These are phyloP conservation scores for Eutolmus rufibarbis DNA, from an alignment of 2,888 invertebrate species.

Conservation along the genomic window DNA sequence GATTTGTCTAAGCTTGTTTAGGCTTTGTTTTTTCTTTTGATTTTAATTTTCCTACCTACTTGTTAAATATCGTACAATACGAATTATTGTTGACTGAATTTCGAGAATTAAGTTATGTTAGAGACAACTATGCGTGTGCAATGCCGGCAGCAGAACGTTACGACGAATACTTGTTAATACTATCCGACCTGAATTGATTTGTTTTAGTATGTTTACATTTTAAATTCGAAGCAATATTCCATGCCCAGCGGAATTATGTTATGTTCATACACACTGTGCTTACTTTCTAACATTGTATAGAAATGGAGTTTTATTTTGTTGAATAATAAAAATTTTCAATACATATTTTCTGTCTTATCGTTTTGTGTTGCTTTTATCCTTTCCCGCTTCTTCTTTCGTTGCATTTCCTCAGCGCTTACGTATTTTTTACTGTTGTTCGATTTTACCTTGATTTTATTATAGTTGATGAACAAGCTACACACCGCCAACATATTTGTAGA, in stretches of 20 bases:
- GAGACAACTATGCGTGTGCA: background rate
- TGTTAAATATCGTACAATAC: background rate
- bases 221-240: background rate
- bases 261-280: background rate
- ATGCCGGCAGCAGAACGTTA: background rate
- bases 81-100: background rate
- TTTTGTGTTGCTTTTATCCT: conserved; percentile 17
- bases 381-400: background rate
- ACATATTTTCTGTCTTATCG: conserved; percentile 11
- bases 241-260: background rate
- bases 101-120: background rate
- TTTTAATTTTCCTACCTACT: background rate
- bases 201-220: conserved; percentile 20
- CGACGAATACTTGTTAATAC: background rate
- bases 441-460: background rate
- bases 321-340: conserved; percentile 29
- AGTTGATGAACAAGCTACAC: background rate
- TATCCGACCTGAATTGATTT: background rate
- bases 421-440: background rate
- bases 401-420: background rate
- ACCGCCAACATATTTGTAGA: background rate
- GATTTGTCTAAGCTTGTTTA: conserved; percentile 1
- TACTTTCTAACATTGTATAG: conserved; percentile 15
- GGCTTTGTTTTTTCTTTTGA: background rate
- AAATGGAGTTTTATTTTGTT: conserved; percentile 36